Conservation (phyloP, 2,888 invertebrate species). For the Cataglyphis livida region DNA sequence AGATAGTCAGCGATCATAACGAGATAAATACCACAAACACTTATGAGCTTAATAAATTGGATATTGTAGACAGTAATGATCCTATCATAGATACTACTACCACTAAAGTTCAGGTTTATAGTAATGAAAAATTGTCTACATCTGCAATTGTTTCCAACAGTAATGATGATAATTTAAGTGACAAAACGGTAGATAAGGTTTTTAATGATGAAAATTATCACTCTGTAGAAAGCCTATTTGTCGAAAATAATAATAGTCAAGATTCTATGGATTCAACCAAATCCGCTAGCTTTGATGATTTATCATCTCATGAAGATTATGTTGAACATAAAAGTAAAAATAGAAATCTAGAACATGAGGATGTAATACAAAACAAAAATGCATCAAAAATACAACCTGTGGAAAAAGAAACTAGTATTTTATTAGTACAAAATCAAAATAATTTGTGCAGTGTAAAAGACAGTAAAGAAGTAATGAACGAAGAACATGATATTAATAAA, state of each 20-base stretch:
- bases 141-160: neutral
- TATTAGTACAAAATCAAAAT: constrained; percentile 26
- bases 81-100: neutral
- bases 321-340: neutral
- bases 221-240: neutral
- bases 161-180: neutral
- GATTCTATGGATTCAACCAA: neutral
- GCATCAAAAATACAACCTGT: neutral
- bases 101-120: neutral
- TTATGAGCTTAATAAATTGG: neutral
- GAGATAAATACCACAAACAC: neutral
- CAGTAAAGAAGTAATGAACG: neutral
- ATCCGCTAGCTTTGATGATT: neutral
- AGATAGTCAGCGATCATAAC: constrained; percentile 9
- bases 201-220: neutral
- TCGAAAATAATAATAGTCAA: neutral
- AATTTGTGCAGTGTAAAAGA: constrained; percentile 24
- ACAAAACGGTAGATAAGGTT: neutral
- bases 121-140: constrained; percentile 8
- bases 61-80: neutral
- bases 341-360: neutral
- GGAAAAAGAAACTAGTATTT: neutral
- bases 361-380: constrained; percentile 6
- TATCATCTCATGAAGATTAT: constrained; percentile 4
- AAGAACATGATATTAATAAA: constrained; percentile 25